Evolutionary conservation across 2,113 vertebrate species (phyloP), one percentile per base, ranked within the genome.

Genomic region (Origma solitaria): DNA sequence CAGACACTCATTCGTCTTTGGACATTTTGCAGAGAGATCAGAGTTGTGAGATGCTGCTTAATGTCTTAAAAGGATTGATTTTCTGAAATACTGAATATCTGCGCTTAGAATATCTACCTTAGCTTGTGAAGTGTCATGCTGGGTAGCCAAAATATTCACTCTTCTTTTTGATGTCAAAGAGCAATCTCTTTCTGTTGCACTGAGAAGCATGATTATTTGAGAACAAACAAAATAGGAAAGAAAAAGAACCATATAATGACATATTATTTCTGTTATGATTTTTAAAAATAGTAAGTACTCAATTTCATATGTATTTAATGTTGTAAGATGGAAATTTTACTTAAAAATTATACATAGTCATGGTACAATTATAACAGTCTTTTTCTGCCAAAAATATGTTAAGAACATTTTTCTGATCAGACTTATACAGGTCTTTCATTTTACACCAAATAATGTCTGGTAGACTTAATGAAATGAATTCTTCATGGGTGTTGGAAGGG

Each of bases 31-130:
- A 76, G 81, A 64, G 45, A 42, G 6, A 53, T 35, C 24, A 62
- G 47, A 76, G 35, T 40, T 69, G 25, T 70, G 56, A 58, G 60
- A 57, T 77, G 66, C 27, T 79, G 35, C 24, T 66, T 76, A 79
- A 65, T 69, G 20, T 71, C 49, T 88, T 80, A 56, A 90, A 64
- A 38, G 4, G 20, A 80, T 72, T 77, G 68, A 90, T 88, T 93
- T 94, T 88, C 60, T 94, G 42, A 77, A 86, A 88, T 93, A 80
- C 40, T 77, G 79, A 93, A 61, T 82, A 88, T n/a, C 30, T 91
- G 70, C 56, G 71, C 21, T 71, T 71, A 66, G 38, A 84, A 82
- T 64, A 91, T 66, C 28, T 90, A 25, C 33, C 53, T 82, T 80
- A 42, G 42, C 30, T 71, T 70, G 21, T 70, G 62, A 94, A 68